Evolutionary conservation across 2,888 invertebrate species (phyloP), one percentile per base, ranked within the genome.

Genomic region (Tachina grossa): DNA sequence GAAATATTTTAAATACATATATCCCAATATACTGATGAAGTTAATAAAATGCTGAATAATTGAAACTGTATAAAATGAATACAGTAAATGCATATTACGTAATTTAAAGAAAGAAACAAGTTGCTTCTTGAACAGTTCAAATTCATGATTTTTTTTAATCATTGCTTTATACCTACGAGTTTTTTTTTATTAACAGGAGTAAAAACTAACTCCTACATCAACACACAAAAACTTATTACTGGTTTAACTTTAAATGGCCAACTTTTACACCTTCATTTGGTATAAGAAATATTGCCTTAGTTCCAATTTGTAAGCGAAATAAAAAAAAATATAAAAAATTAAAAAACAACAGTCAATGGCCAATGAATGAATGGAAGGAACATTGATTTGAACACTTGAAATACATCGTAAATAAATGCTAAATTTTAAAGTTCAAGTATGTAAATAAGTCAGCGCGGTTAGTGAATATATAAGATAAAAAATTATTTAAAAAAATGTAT

Each of bases 341-440:
- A 53, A 45, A 6, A 13, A 55, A n/a, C n/a, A 53, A 1, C 51
- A 53, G 43, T 69, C 69, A 69, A 68, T 78, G 61, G 9, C 59
- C 69, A 69, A 43, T 39, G 22, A 31, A 16, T 47, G 45, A 53
- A 31, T 31, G 31, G 31, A 31, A 65, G 31, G 31, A 31, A 65
- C 53, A 43, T 61, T 51, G 41, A 51, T 53, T 71, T 55, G 45
- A 65, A 66, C 65, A 65, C 61, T 79, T 49, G 1, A 61, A 72
- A 81, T 49, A 31, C 31, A 31, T 6, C 31, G 31, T 31, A 39
- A 16, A 39, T 53, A 80, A 66, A 57, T 78, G 9, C 16, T 53
- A 43, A 76, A 43, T 55, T 79, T 76, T 76, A 80, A 61, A 76
- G 85, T 83, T 85, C 83, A 85, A 76, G 79, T 85, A 85, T 83